A percentile compares a stretch with the other conserved stretches of the same genome.
These are phyloP conservation scores for Cyclophora punctaria DNA, from an alignment of 2,888 invertebrate genomes.

Conservation along the genomic window DNA sequence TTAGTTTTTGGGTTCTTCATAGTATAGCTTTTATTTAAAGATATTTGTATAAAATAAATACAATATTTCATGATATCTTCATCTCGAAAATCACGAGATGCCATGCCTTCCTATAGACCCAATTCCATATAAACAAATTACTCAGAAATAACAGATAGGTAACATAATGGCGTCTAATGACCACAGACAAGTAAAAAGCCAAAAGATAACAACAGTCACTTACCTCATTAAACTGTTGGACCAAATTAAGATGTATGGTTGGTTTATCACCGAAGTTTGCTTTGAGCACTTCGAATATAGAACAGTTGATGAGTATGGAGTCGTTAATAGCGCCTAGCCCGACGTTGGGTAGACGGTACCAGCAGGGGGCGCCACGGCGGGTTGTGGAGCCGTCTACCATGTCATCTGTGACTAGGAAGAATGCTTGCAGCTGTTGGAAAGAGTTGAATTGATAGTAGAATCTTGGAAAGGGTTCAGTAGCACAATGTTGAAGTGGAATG, in stretches of 20 bases:
- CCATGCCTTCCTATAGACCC: too few species aligned
- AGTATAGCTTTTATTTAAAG: too few species aligned
- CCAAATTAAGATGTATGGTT: conserved; percentile 80
- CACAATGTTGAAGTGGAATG: too few species aligned
- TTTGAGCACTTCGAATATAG: conserved; percentile 82
- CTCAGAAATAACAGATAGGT: too few species aligned
- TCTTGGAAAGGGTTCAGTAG: too few species aligned
- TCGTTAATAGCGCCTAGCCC: conserved; percentile 90
- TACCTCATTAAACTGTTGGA: conserved; percentile 88
- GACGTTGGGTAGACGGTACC: conserved; percentile 85
- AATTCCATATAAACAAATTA: too few species aligned
- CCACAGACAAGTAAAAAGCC: background rate
- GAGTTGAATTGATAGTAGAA: too few species aligned
- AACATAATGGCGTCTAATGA: too few species aligned
- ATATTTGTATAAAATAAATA: too few species aligned
- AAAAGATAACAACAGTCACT: conserved; percentile 14
- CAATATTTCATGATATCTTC: too few species aligned
- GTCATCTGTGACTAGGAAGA: conserved; percentile 91
- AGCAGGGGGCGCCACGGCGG: conserved; percentile 91
- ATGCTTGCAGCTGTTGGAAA: conserved; percentile 85
- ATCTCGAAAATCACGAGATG: too few species aligned
- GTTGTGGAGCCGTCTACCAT: conserved; percentile 90
- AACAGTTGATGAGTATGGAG: conserved; percentile 83
- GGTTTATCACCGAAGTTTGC: conserved; percentile 79
- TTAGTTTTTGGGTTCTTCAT: too few species aligned